Evolutionary conservation across 2,797 vertebrate genomes (phyloP).

Genomic region (Hippopotamyrus pictus): DNA sequence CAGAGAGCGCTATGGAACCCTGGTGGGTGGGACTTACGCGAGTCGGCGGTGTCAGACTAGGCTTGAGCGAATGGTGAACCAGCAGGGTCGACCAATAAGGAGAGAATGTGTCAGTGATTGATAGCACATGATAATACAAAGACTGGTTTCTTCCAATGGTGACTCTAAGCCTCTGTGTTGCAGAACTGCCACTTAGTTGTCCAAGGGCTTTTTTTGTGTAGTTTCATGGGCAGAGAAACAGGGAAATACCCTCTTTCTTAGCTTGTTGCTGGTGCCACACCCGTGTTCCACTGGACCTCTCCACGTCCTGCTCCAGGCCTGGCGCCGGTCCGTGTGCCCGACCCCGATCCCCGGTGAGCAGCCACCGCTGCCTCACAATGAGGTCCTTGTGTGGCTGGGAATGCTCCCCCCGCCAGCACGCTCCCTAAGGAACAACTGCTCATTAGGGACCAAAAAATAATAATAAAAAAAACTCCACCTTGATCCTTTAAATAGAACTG

Average conservation of each 20-base stretch:
- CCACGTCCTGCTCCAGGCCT: constrained; percentile 27
- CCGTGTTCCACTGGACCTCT: constrained; percentile 36
- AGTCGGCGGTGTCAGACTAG: not conserved
- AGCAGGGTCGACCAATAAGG: not conserved
- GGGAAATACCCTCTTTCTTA: constrained; percentile 38
- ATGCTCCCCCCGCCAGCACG: constrained; percentile 23
- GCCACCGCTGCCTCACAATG: constrained; percentile 36
- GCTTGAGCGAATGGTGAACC: not conserved
- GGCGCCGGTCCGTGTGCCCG: constrained; percentile 28
- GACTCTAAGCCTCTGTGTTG: constrained; percentile 14
- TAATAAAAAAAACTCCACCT: constrained; percentile 27
- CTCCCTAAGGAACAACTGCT: constrained; percentile 33
- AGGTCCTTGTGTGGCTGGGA: constrained; percentile 37
- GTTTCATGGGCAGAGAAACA: constrained; percentile 14
- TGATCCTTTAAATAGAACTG: constrained; percentile 32
- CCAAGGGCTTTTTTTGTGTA: not conserved
- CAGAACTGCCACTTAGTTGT: constrained; percentile 15
- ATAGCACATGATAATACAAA: not conserved
- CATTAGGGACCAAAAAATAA: constrained; percentile 37
- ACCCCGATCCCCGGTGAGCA: constrained; percentile 31
- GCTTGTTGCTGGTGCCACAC: constrained; percentile 34
- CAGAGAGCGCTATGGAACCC: not conserved
- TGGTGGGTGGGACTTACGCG: not conserved
- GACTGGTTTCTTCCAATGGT: not conserved
- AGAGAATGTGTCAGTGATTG: not conserved